A percentile compares a stretch with the other conserved stretches of the same genome.
These are phyloP conservation scores for Polymixis flavicincta DNA, from an alignment of 2,888 invertebrate species.

Conservation along the genomic window DNA sequence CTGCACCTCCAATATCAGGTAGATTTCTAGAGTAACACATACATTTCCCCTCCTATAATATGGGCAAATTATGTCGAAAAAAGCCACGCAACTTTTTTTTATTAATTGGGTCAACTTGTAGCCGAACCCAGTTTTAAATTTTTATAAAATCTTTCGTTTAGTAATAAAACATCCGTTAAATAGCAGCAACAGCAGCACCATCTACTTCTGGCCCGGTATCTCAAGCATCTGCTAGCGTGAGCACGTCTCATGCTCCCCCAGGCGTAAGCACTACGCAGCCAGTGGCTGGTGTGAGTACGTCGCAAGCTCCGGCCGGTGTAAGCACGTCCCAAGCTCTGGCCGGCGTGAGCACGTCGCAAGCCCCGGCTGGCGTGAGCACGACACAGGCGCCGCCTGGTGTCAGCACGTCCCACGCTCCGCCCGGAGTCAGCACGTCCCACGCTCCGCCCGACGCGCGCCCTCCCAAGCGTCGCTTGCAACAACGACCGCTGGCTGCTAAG, in stretches of 20 bases:
- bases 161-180: neutral
- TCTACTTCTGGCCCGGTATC: constrained; percentile 73
- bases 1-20: constrained; percentile 74
- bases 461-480: constrained; percentile 82
- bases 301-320: constrained; percentile 71
- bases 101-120: neutral
- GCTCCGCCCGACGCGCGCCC: constrained; percentile 83
- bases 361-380: constrained; percentile 73
- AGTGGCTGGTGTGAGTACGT: constrained; percentile 70
- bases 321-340: constrained; percentile 74
- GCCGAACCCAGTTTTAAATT: neutral
- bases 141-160: too few relatives aligned
- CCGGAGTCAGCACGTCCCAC: constrained; percentile 74
- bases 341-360: constrained; percentile 74
- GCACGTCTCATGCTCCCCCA: constrained; percentile 73
- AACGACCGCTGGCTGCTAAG: constrained; percentile 87
- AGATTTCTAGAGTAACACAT: neutral
- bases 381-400: constrained; percentile 67
- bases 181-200: constrained; percentile 68
- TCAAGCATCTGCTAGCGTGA: constrained; percentile 76
- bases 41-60: neutral
- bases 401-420: constrained; percentile 76
- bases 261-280: constrained; percentile 77
- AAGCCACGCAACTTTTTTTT: neutral
- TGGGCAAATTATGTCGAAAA: neutral